Percentiles rank a stretch among this genome's conserved stretches.
phyloP scores from a whole-genome alignment of 2,888 invertebrate genomes.

The Nemapogon koenigi region DNA sequence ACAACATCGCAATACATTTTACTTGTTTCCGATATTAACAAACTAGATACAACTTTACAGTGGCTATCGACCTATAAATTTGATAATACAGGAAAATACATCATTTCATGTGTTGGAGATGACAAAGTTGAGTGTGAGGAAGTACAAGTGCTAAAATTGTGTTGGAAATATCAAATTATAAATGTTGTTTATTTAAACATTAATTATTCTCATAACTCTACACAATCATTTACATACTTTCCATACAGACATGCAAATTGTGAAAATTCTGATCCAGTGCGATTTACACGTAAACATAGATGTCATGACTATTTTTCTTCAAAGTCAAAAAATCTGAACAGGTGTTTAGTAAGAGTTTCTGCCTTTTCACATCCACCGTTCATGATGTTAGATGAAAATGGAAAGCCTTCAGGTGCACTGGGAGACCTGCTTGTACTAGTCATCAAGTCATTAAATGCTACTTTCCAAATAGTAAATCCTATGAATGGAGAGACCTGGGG shows the following conservation, averaged over 20 bases:
- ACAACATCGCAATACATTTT: constrained; percentile 29
- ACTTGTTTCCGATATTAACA: constrained; percentile 25
- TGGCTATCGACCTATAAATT: constrained; percentile 27
- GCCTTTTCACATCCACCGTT: constrained; percentile 38
- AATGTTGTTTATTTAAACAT: constrained; percentile 35
- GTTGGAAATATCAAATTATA: constrained; percentile 36
- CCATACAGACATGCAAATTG: constrained; percentile 32
- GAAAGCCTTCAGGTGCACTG: constrained; percentile 32
- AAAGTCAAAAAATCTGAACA: constrained; percentile 33
- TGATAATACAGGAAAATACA: constrained; percentile 37
- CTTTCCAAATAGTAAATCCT: constrained; percentile 32
- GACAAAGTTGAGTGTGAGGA: constrained; percentile 30
- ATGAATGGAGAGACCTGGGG: constrained; percentile 38
- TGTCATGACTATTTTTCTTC: constrained; percentile 17
- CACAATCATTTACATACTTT: constrained; percentile 26
- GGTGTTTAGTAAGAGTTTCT: constrained; percentile 35
- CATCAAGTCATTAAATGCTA: constrained; percentile 33
- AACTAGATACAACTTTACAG: constrained; percentile 25
- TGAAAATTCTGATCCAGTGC: constrained; percentile 24
- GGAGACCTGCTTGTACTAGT: constrained; percentile 36
- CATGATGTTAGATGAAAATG: constrained; percentile 29
- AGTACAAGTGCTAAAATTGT: constrained; percentile 24
- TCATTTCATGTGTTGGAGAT: constrained; percentile 35
- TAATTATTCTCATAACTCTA: constrained; percentile 11
- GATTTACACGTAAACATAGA: constrained; percentile 5